Conservation (phyloP, 2,113 vertebrate species). For the Callaeas wilsoni region DNA sequence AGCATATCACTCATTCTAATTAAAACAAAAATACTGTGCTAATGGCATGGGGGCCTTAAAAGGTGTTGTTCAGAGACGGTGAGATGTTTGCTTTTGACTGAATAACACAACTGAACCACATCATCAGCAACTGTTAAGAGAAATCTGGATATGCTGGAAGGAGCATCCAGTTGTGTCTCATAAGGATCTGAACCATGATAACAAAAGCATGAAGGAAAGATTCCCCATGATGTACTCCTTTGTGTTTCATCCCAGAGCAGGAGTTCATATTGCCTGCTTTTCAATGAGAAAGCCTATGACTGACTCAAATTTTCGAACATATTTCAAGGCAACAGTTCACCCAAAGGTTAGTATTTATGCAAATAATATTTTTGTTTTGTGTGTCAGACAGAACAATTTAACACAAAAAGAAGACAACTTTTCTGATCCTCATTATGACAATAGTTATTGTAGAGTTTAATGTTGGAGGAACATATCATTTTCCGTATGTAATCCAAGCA, state of each 20-base stretch:
- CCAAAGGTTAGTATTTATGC: background rate
- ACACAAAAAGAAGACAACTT: background rate
- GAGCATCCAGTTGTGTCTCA: background rate
- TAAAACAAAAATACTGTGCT: constrained; percentile 47
- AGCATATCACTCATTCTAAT: constrained; percentile 28
- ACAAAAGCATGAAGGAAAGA: background rate
- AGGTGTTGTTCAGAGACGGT: background rate
- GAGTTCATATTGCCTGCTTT: background rate
- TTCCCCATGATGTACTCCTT: background rate
- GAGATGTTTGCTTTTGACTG: background rate
- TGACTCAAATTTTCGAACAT: background rate
- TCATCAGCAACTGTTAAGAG: background rate
- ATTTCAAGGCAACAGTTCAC: background rate
- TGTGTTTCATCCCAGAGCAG: background rate
- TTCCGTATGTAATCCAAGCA: background rate
- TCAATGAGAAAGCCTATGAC: background rate
- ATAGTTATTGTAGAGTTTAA: background rate
- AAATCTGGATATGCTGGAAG: background rate
- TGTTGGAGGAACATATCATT: background rate
- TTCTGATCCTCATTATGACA: background rate
- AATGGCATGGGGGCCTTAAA: background rate
- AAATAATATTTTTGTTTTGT: background rate
- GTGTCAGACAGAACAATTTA: background rate
- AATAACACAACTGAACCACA: background rate
- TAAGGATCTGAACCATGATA: background rate